Evolutionary conservation across 2,797 vertebrate genomes (phyloP), one percentile per base, ranked within the genome.

Genomic region (Todus mexicanus): DNA sequence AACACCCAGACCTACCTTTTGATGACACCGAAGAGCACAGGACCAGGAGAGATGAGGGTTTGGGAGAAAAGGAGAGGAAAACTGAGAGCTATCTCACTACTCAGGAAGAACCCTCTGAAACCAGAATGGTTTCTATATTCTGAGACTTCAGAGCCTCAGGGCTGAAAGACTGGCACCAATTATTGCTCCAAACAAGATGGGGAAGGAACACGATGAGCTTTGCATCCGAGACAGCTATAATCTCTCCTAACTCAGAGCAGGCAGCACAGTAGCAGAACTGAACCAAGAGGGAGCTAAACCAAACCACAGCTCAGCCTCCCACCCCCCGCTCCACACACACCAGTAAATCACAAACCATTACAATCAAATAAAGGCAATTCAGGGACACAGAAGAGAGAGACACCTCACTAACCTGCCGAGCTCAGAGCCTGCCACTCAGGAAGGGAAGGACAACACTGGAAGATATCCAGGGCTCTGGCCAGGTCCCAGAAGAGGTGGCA

Each of bases 361-460:
- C 18, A 12, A 26, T 50, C 69, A 78, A 76, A 43, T 29, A 11
- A 75, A 74, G 56, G 54, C 33, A 22, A 7, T 63, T 15, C 17
- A 22, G 56, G 84, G 71, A 82, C 54, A 66, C 22, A 6, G 10
- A 35, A 12, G 8, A 27, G 31, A 60, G 20, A 72, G 18, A 59
- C 53, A 59, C 23, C 66, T 78, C 84, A 63, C 51, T 18, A 23
- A 89, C 75, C 91, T 86, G 90, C 56, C 9, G 13, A 31, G 74
- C 66, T 73, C 60, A 1, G 20, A 42, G 18, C 21, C 33, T 23
- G 27, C 53, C 27, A 33, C 69, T 69, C 61, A 19, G 18, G 21
- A 37, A 37, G 15, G 15, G 11, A 18, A 43, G 33, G 20, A 6
- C 6, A 15, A 12, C 0, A 0, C 51, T 10, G 13, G 66, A 33